These are phyloP conservation scores for Montipora cactus DNA, from an alignment of 64 coral and sea anemone genomes.

Conservation along the genomic window DNA sequence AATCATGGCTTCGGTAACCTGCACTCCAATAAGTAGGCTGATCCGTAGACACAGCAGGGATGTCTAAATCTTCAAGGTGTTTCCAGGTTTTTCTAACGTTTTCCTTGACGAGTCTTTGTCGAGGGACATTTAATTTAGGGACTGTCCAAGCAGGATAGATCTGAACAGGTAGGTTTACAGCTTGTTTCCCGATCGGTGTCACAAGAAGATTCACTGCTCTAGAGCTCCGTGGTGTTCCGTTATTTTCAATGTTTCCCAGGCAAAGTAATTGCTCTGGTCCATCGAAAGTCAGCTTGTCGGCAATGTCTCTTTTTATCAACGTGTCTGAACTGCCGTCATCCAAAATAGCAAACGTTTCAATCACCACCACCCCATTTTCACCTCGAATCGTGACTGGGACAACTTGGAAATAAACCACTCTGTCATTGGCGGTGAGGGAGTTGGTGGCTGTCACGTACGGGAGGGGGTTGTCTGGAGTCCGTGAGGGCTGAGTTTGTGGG, in stretches of 20 bases:
- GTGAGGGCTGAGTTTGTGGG: neutral
- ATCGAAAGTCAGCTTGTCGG: constrained; percentile 49
- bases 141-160: constrained; percentile 57
- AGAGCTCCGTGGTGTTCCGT: constrained; percentile 11
- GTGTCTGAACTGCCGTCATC: constrained; percentile 67
- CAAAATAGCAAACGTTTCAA: constrained; percentile 63
- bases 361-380: constrained; percentile 25
- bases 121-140: constrained; percentile 62
- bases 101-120: constrained; percentile 46
- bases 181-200: constrained; percentile 43
- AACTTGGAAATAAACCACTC: constrained; percentile 64
- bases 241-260: constrained; percentile 43
- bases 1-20: constrained; percentile 64
- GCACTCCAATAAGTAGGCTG: constrained; percentile 66
- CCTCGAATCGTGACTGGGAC: constrained; percentile 57
- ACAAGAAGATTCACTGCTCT: constrained; percentile 15
- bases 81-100: constrained; percentile 40
- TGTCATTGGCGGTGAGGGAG: neutral
- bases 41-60: constrained; percentile 49
- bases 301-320: constrained; percentile 42
- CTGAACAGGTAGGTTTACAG: constrained; percentile 30
- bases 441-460: neutral
- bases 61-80: constrained; percentile 44
- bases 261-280: constrained; percentile 24
- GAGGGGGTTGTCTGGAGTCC: neutral